Evolutionary conservation across 2,888 invertebrate genomes (phyloP).

Genomic region (Malthinus seriepunctatus): DNA sequence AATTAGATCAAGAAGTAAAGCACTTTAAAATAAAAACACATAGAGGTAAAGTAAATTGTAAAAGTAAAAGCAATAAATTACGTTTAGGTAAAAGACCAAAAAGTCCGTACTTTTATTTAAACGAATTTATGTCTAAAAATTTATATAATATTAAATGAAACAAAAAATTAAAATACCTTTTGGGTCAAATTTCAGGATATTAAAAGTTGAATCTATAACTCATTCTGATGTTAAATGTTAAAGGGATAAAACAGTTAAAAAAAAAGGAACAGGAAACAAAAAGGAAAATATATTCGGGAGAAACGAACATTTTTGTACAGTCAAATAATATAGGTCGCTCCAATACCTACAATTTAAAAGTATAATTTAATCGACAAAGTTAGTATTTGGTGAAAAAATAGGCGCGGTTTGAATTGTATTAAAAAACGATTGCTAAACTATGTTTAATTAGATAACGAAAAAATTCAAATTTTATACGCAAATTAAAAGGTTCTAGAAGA

Average conservation of each 20-base stretch:
- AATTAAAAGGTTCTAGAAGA: no score
- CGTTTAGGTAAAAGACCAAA: no score
- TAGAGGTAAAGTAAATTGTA: no score
- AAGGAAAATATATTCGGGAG: slow-evolving; percentile 24
- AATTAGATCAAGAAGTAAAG: no score
- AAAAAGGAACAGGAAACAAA: slow-evolving; percentile 12
- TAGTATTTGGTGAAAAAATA: slow-evolving; percentile 31
- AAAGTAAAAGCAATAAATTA: no score
- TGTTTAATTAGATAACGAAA: no score
- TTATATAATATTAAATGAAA: slow-evolving; percentile 3
- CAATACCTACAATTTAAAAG: slow-evolving; percentile 35
- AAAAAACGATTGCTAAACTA: slow-evolving; percentile 23
- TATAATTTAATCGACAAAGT: slow-evolving; percentile 39
- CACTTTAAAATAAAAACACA: no score
- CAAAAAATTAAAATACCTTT: slow-evolving; percentile 8
- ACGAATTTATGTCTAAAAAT: no score
- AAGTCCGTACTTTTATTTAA: no score
- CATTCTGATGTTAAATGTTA: slow-evolving; percentile 13
- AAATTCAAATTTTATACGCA: no score
- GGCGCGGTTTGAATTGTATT: slow-evolving; percentile 34
- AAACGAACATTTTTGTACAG: slow-evolving; percentile 24
- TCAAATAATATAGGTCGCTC: slow-evolving; percentile 21
- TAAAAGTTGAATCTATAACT: slow-evolving; percentile 22
- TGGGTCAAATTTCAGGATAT: slow-evolving; percentile 21
- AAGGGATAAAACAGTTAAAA: no score